Conservation (phyloP, 1,140 invertebrate species). For the Dysdera silvatica region DNA sequence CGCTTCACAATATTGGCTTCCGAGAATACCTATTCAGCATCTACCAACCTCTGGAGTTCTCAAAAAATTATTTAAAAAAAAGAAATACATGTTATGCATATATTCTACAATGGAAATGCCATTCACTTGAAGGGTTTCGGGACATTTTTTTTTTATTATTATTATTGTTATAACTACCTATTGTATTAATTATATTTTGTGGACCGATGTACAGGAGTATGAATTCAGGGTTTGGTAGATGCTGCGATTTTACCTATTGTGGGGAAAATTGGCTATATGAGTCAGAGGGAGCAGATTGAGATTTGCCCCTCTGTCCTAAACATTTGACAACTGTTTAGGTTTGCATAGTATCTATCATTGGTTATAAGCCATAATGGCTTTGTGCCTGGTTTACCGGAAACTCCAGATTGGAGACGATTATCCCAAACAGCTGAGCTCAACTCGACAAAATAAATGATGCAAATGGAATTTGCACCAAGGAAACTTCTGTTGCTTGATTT, state of each 20-base stretch:
- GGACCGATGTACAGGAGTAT: neutral
- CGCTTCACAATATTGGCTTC: too few species aligned
- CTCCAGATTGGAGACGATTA: conserved; percentile 1
- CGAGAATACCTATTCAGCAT: too few species aligned
- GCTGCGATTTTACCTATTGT: too few species aligned
- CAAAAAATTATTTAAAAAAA: too few species aligned
- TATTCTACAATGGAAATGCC: too few species aligned
- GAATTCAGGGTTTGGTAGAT: neutral
- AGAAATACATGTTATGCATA: too few species aligned
- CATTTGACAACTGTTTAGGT: conserved; percentile 4
- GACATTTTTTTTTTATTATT: too few species aligned
- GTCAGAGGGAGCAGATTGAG: too few species aligned
- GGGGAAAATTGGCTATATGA: too few species aligned
- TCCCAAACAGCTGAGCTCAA: conserved; percentile 25
- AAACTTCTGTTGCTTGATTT: conserved; percentile 16
- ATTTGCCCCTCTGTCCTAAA: too few species aligned
- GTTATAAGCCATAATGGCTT: conserved; percentile 17
- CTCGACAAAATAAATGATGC: conserved; percentile 22
- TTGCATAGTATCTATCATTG: conserved; percentile 13
- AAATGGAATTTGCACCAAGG: conserved; percentile 17
- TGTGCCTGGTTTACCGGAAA: conserved; percentile 15
- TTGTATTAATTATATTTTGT: neutral
- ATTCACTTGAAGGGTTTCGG: too few species aligned
- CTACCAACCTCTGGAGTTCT: too few species aligned
- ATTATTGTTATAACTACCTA: neutral